Evolutionary conservation across 2,113 vertebrate species (phyloP).

Genomic region (Dendrocopos noguchii): DNA sequence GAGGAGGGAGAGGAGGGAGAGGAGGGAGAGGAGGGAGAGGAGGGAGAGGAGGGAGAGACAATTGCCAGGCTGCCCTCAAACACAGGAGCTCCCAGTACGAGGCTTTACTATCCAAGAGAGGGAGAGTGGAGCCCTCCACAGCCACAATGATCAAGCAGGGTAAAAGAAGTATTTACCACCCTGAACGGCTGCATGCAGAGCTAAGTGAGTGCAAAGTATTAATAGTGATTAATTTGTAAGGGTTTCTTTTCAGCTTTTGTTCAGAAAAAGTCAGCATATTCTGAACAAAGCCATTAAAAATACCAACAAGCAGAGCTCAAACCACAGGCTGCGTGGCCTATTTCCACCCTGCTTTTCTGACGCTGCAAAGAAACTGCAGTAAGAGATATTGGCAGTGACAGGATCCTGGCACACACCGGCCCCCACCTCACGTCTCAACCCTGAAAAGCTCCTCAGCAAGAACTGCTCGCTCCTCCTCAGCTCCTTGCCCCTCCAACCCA

Average conservation of each 20-base stretch:
- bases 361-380: slow-evolving; percentile 25
- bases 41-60: not conserved
- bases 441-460: not conserved
- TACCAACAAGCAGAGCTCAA: slow-evolving; percentile 15
- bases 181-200: not conserved
- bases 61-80: not conserved
- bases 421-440: not conserved
- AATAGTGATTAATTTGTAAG: slow-evolving; percentile 36
- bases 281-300: slow-evolving; percentile 16
- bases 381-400: not conserved
- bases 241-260: slow-evolving; percentile 28
- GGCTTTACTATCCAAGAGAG: not conserved
- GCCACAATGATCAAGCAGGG: not conserved
- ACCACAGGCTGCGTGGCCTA: slow-evolving; percentile 41
- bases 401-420: not conserved
- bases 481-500: not conserved
- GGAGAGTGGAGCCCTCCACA: not conserved
- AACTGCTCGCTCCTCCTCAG: not conserved
- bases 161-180: not conserved
- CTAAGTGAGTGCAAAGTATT: not conserved
- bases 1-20: not conserved
- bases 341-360: slow-evolving; percentile 44
- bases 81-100: not conserved
- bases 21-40: not conserved
- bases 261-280: slow-evolving; percentile 41